Conservation (phyloP, 1,140 invertebrate species). For the Ceratina japonica region DNA sequence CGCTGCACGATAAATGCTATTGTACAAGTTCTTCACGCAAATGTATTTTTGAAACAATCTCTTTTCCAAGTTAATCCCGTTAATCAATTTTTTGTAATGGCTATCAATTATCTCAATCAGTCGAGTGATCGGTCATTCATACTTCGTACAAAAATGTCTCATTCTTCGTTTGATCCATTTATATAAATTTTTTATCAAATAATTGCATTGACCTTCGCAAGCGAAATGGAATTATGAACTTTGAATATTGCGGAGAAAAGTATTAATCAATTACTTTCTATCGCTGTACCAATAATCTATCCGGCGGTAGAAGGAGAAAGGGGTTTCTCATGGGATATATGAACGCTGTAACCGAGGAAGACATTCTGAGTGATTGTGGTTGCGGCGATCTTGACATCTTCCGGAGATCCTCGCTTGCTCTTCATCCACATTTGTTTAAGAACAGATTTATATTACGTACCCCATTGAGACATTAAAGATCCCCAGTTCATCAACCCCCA, state of each 20-base stretch:
- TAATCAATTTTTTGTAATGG: neutral
- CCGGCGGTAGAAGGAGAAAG: slow-evolving; percentile 54
- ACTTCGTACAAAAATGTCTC: neutral
- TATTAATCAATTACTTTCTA: slow-evolving; percentile 59
- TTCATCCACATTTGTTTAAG: slow-evolving; percentile 59
- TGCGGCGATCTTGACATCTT: slow-evolving; percentile 76
- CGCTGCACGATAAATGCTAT: too few relatives aligned
- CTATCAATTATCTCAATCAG: neutral
- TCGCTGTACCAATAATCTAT: slow-evolving; percentile 55
- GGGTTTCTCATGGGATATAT: slow-evolving; percentile 76
- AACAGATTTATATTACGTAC: slow-evolving; percentile 51
- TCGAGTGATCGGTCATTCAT: neutral
- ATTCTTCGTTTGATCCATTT: too few relatives aligned
- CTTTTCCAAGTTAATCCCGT: too few relatives aligned
- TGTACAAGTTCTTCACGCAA: too few relatives aligned
- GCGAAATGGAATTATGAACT: too few relatives aligned
- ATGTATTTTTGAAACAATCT: too few relatives aligned
- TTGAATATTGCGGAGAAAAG: neutral
- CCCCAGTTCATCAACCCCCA: too few relatives aligned
- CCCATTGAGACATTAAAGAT: neutral
- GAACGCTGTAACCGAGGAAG: slow-evolving; percentile 77
- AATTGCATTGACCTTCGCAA: neutral
- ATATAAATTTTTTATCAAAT: neutral
- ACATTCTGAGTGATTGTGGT: slow-evolving; percentile 79
- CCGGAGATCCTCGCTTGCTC: slow-evolving; percentile 62